Conservation (phyloP, 2,888 invertebrate genomes). For the Melieria crassipennis region DNA sequence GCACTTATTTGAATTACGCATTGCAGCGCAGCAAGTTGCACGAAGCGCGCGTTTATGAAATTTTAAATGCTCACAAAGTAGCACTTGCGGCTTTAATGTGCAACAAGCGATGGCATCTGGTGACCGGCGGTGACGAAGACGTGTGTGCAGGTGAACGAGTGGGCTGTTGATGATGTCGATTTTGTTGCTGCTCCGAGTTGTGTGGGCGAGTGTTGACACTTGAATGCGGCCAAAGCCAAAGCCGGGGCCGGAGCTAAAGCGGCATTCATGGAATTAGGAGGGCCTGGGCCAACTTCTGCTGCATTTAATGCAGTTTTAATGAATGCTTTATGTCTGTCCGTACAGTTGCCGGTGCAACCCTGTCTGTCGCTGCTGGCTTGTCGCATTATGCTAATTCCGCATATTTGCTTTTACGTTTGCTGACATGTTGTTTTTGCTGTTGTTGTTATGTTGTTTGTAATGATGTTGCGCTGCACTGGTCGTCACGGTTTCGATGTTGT, state of each 20-base stretch:
- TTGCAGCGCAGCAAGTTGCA: no score
- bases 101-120: no score
- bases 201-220: background rate
- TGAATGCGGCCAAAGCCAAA: background rate
- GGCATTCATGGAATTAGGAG: no score
- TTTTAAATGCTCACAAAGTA: no score
- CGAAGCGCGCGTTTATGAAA: no score
- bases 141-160: no score
- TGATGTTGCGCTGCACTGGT: no score
- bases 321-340: background rate
- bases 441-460: background rate
- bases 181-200: background rate
- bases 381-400: conserved; percentile 1
- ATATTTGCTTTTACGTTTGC: background rate
- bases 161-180: background rate
- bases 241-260: background rate
- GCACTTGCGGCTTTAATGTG: no score
- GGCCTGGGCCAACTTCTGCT: background rate
- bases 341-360: no score
- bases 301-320: background rate
- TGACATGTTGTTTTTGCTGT: background rate
- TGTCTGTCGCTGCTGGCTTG: background rate
- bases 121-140: no score
- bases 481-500: no score
- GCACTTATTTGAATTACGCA: no score